Base-by-base conservation (phyloP, 2,797 vertebrate genomes). In the Schizopygopsis malacanthus region DNA sequence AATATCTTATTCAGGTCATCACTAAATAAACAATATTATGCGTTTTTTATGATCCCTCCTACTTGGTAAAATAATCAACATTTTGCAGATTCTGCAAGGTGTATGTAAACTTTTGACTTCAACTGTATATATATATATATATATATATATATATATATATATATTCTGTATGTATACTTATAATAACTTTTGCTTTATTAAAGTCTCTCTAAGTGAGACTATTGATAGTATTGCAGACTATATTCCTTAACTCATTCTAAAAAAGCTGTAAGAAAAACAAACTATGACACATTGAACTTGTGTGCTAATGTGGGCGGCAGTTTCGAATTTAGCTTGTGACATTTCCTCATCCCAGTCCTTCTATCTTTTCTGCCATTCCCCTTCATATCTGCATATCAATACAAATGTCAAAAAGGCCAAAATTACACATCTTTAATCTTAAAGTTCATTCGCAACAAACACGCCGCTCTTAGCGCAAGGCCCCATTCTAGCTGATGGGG, bases 361-460 rank as follows among this genome's bases (percentile, higher is more conserved):
- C 25, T 13, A 54, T 28, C 11, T 65, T 65, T 25, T 65, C 12
- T 76, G 25, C 65, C 61, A 80, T 67, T 33, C 75, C 7, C 8
- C n/a, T 25, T 47, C 63, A 63, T 75, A 20, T 47, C 22, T 83
- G 4, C 12, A 47, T 75, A 75, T 83, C 81, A 77, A 84, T 43
- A 65, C 78, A 65, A 52, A 13, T 54, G 22, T 18, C 59, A 65
- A 77, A 61, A 67, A 83, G 41, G 41, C 56, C 54, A n/a, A 63
- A n/a, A 37, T 1, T 0, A n/a, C 33, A 75, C 9, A 63, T 75
- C 61, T 47, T 50, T 50, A 37, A 83, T 83, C 73, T 85, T 71
- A 45, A 85, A 72, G 41, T 56, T 63, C 54, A 63, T 75, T 43
- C 13, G 1, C 7, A 37, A 12, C n/a, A 75, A 85, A 80, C 67